Evolutionary conservation across 1,140 invertebrate species (phyloP).

Genomic region (Steinernema khuongi): DNA sequence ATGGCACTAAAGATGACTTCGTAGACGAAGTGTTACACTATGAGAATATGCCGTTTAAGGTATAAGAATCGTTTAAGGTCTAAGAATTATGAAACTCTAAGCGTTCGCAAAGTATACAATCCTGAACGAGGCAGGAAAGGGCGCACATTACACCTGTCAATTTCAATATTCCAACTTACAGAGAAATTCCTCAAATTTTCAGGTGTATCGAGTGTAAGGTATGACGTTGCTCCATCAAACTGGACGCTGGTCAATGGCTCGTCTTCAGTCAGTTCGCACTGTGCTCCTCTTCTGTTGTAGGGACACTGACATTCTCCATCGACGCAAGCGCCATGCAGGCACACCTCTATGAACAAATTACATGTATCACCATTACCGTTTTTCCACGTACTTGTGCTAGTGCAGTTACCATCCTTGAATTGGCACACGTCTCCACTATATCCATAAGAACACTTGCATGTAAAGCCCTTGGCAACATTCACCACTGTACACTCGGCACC

Average conservation of each 20-base stretch:
- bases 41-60: too few relatives aligned
- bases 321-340: constrained; percentile 41
- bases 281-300: constrained; percentile 25
- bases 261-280: constrained; percentile 24
- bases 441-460: constrained; percentile 31
- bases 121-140: too few relatives aligned
- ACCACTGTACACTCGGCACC: constrained; percentile 33
- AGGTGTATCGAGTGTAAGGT: constrained; percentile 36
- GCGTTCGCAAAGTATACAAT: too few relatives aligned
- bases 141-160: too few relatives aligned
- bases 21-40: too few relatives aligned
- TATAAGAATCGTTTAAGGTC: too few relatives aligned
- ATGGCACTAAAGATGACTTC: too few relatives aligned
- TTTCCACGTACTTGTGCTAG: constrained; percentile 40
- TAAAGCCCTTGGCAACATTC: constrained; percentile 42
- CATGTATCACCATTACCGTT: too few relatives aligned
- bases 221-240: constrained; percentile 44
- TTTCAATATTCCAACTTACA: too few relatives aligned
- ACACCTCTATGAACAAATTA: constrained; percentile 43
- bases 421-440: constrained; percentile 40
- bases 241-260: constrained; percentile 20
- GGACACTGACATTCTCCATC: constrained; percentile 48
- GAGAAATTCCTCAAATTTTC: constrained; percentile 26
- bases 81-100: too few relatives aligned
- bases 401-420: constrained; percentile 31